These are phyloP conservation scores for Nesidiocoris tenuis DNA, from an alignment of 2,888 invertebrate species.

Conservation along the genomic window DNA sequence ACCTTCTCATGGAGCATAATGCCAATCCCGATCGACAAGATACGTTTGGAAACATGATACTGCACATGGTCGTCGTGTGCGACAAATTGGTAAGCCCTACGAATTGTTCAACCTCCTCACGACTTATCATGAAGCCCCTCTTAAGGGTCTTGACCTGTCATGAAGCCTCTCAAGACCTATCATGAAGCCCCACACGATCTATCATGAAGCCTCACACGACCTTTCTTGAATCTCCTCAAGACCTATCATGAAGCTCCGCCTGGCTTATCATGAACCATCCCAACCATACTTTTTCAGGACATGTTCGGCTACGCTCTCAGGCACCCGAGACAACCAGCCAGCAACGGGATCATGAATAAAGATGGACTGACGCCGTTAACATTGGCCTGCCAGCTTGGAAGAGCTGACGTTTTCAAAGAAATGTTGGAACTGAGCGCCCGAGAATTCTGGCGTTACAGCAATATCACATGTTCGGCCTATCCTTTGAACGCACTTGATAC, in stretches of 20 bases:
- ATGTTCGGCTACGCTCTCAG: conserved; percentile 98
- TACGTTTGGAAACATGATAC: conserved; percentile 94
- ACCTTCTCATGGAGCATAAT: conserved; percentile 84
- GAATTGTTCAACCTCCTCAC: too few relatives aligned
- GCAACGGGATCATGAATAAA: conserved; percentile 84
- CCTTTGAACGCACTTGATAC: conserved; percentile 96
- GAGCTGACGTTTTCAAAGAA: conserved; percentile 94
- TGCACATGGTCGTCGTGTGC: conserved; percentile 99
- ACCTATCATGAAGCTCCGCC: not conserved
- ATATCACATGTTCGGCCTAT: conserved; percentile 97
- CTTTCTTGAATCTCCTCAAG: too few relatives aligned
- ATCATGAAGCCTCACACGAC: too few relatives aligned
- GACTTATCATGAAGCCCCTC: too few relatives aligned
- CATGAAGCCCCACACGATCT: too few relatives aligned
- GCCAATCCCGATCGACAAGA: conserved; percentile 96
- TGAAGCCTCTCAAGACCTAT: too few relatives aligned
- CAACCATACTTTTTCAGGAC: conserved; percentile 76
- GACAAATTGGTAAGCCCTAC: conserved; percentile 89
- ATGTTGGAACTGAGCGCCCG: conserved; percentile 93
- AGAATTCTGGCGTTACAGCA: conserved; percentile 98
- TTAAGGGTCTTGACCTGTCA: too few relatives aligned
- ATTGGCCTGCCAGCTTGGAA: conserved; percentile 91
- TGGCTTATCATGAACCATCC: too few relatives aligned
- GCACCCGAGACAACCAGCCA: conserved; percentile 90
- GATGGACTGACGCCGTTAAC: conserved; percentile 93